Evolutionary conservation across 2,113 vertebrate genomes (phyloP).

Genomic region (Grallaria varia): DNA sequence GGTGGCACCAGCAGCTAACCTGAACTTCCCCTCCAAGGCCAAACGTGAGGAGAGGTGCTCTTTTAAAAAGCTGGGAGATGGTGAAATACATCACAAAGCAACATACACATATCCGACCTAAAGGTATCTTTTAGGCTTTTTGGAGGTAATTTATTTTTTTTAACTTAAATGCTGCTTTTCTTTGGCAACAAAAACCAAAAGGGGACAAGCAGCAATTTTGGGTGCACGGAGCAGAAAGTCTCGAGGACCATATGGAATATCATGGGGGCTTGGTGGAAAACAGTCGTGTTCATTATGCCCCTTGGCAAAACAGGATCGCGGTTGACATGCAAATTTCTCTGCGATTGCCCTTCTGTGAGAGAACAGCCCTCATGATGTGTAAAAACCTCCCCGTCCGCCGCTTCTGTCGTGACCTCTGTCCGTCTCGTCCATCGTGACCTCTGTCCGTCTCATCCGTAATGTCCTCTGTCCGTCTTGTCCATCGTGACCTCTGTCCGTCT

Average conservation of each 20-base stretch:
- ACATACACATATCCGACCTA: not conserved
- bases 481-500: no score
- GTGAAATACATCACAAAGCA: not conserved
- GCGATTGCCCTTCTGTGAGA: conserved; percentile 51
- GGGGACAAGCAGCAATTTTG: conserved; percentile 29
- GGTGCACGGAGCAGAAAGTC: not conserved
- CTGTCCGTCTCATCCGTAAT: no score
- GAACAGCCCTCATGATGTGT: no score
- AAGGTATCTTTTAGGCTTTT: conserved; percentile 14
- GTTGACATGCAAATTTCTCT: conserved; percentile 47
- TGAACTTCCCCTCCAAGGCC: not conserved
- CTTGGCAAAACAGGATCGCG: conserved; percentile 36
- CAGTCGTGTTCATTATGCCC: conserved; percentile 59
- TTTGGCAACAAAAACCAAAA: no score
- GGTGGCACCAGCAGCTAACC: not conserved
- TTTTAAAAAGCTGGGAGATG: not conserved
- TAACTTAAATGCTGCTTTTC: not conserved
- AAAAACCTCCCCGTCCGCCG: no score
- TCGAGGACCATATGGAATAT: conserved; percentile 46
- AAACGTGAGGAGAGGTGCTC: not conserved
- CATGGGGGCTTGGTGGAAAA: not conserved
- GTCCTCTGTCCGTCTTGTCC: no score
- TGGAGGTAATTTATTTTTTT: conserved; percentile 8
- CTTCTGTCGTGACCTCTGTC: no score
- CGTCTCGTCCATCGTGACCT: no score